These are phyloP conservation scores for Lepeophtheirus salmonis DNA, from an alignment of 1,140 invertebrate species.

Conservation along the genomic window DNA sequence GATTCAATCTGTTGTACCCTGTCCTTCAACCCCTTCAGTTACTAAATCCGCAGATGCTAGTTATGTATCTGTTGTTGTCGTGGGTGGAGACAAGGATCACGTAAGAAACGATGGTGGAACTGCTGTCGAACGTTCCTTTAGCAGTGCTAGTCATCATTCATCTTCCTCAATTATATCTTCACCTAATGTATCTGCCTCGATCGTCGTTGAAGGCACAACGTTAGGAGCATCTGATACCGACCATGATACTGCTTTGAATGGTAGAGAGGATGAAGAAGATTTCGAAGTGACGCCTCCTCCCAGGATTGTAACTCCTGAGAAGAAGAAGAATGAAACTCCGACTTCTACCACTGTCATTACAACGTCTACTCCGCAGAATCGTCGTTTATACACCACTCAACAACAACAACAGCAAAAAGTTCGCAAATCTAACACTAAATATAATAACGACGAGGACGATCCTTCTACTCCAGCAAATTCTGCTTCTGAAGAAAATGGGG, in stretches of 20 bases:
- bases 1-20: too few relatives aligned
- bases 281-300: too few relatives aligned
- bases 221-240: constrained; percentile 28
- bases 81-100: constrained; percentile 54
- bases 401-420: too few relatives aligned
- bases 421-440: too few relatives aligned
- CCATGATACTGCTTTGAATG: constrained; percentile 20
- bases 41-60: constrained; percentile 41
- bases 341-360: too few relatives aligned
- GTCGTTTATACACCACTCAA: neutral
- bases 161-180: constrained; percentile 18
- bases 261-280: too few relatives aligned
- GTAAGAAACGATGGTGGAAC: neutral
- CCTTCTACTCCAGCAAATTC: constrained; percentile 3
- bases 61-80: constrained; percentile 71
- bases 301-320: too few relatives aligned
- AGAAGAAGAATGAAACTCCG: too few relatives aligned
- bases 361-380: neutral
- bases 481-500: constrained; percentile 13
- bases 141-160: neutral
- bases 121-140: constrained; percentile 23
- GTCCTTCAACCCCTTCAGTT: too few relatives aligned
- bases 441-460: neutral
- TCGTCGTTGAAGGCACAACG: constrained; percentile 29
- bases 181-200: constrained; percentile 24